Evolutionary conservation across 2,888 invertebrate species (phyloP).

Genomic region (Bombylius major): DNA sequence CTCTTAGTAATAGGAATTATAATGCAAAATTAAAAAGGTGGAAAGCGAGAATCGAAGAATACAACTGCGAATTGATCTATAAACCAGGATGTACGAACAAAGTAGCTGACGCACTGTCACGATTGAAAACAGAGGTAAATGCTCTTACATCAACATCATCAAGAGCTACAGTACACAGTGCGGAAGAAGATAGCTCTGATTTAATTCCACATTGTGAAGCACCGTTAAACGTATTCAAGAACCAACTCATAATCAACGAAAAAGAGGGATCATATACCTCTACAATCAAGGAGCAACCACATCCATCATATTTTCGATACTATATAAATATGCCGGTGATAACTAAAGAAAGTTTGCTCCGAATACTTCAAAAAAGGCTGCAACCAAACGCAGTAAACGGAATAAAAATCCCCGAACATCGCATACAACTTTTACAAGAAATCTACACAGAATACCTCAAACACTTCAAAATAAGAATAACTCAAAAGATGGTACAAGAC

Average conservation of each 20-base stretch:
- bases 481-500: constrained; percentile 3
- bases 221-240: background rate
- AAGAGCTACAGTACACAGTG: background rate
- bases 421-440: constrained; percentile 5
- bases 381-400: constrained; percentile 1
- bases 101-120: background rate
- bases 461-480: constrained; percentile 1
- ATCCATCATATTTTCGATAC: background rate
- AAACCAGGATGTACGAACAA: constrained; percentile 1
- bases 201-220: constrained; percentile 1
- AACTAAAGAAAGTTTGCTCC: background rate
- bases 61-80: constrained; percentile 5
- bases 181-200: background rate
- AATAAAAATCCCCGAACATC: constrained; percentile 4
- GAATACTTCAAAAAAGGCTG: background rate
- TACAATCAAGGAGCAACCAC: background rate
- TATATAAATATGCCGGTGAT: background rate
- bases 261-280: background rate
- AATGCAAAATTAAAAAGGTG: constrained; percentile 12
- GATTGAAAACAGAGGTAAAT: background rate
- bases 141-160: background rate
- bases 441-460: constrained; percentile 2
- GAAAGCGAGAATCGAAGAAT: constrained; percentile 11
- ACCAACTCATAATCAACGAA: background rate
- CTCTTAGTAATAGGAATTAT: background rate